phyloP scores from a whole-genome alignment of 2,888 invertebrate genomes.

The Tridacna gigas region DNA sequence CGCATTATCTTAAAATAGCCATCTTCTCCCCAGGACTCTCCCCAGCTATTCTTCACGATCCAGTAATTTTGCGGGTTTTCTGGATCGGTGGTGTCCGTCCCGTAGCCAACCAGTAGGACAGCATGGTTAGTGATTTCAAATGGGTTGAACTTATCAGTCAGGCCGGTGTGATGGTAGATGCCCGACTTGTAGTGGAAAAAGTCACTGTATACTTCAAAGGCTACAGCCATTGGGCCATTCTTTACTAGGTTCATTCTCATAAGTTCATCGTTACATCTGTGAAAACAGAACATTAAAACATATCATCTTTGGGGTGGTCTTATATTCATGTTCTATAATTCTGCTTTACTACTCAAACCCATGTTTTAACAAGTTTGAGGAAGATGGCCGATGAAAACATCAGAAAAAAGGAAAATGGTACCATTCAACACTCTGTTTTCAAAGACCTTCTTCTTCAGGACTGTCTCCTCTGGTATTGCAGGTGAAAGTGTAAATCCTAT shows the following conservation, averaged over 20 bases:
- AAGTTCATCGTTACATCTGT: slow-evolving; percentile 85
- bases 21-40: slow-evolving; percentile 82
- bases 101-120: slow-evolving; percentile 86
- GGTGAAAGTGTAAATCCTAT: too few relatives aligned
- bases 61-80: slow-evolving; percentile 83
- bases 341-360: too few relatives aligned
- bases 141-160: slow-evolving; percentile 84
- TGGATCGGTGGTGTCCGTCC: slow-evolving; percentile 77
- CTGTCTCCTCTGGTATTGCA: too few relatives aligned
- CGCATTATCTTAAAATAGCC: slow-evolving; percentile 84
- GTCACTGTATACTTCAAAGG: slow-evolving; percentile 85
- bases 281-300: slow-evolving; percentile 30
- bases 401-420: too few relatives aligned
- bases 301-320: too few relatives aligned
- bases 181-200: slow-evolving; percentile 84
- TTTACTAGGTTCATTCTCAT: slow-evolving; percentile 85
- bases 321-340: too few relatives aligned
- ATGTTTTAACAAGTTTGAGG: too few relatives aligned
- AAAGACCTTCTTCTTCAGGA: too few relatives aligned
- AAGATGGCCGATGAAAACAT: too few relatives aligned
- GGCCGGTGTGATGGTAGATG: slow-evolving; percentile 85
- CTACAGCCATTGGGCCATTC: slow-evolving; percentile 85
- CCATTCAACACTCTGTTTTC: too few relatives aligned
- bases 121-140: slow-evolving; percentile 86
- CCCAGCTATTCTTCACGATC: slow-evolving; percentile 85